phyloP scores from a whole-genome alignment of 2,113 vertebrate species.

The Salvelinus fontinalis region DNA sequence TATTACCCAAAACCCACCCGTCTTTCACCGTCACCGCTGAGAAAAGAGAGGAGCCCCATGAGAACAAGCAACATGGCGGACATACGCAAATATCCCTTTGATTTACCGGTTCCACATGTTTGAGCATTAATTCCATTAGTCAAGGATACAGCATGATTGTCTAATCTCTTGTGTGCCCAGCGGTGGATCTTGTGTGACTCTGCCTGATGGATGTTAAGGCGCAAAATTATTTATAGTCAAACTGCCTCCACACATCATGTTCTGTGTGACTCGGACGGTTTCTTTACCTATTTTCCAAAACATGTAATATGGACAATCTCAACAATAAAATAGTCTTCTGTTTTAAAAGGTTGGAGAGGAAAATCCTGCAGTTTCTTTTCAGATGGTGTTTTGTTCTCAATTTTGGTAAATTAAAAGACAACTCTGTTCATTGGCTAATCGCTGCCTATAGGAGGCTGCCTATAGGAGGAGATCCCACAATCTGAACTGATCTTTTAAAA shows the following conservation, averaged over 20 bases:
- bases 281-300: background rate
- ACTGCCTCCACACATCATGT: slow-evolving; percentile 30
- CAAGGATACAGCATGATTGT: slow-evolving; percentile 23
- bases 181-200: slow-evolving; percentile 7
- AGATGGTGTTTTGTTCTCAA: background rate
- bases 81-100: slow-evolving; percentile 27
- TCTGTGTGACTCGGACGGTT: slow-evolving; percentile 5
- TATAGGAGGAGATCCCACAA: background rate
- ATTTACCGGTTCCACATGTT: slow-evolving; percentile 24
- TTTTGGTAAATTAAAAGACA: no score
- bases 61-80: slow-evolving; percentile 3
- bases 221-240: slow-evolving; percentile 31
- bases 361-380: background rate
- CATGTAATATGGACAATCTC: background rate
- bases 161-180: slow-evolving; percentile 40
- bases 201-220: slow-evolving; percentile 6
- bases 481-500: background rate
- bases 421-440: no score
- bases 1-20: background rate
- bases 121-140: slow-evolving; percentile 33
- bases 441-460: no score
- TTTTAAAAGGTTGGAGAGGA: background rate
- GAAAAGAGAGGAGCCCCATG: background rate
- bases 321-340: background rate
- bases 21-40: background rate